Conservation (phyloP, 2,113 vertebrate species). For the Elanus axillaris region DNA sequence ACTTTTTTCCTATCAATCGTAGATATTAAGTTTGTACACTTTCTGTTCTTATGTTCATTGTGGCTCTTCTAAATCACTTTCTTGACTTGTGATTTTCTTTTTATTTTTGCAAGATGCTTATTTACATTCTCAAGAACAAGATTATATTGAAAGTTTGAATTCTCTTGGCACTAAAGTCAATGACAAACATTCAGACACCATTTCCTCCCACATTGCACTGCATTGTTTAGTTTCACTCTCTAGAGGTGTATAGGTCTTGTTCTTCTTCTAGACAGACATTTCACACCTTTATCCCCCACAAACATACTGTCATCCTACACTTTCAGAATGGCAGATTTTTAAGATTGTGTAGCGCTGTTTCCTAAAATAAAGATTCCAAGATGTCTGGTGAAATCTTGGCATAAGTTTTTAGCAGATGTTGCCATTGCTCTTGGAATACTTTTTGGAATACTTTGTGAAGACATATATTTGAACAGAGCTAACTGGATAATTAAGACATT, state of each 20-base stretch:
- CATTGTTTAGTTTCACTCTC: conserved; percentile 70
- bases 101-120: conserved; percentile 17
- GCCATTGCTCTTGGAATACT: conserved; percentile 63
- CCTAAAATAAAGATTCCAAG: conserved; percentile 74
- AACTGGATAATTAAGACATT: conserved; percentile 4
- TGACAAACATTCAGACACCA: conserved; percentile 59
- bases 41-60: not conserved
- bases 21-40: not conserved
- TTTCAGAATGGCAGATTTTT: conserved; percentile 65
- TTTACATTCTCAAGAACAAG: conserved; percentile 23
- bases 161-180: conserved; percentile 46
- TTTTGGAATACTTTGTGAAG: conserved; percentile 46
- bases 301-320: conserved; percentile 71
- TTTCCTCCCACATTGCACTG: conserved; percentile 50
- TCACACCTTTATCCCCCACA: conserved; percentile 75
- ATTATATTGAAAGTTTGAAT: conserved; percentile 45
- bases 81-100: not conserved
- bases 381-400: conserved; percentile 67
- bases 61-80: not conserved
- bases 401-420: conserved; percentile 71
- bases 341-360: conserved; percentile 57
- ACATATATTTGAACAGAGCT: conserved; percentile 33
- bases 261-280: conserved; percentile 71
- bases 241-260: conserved; percentile 68
- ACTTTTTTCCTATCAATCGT: not conserved